Base-by-base conservation (phyloP, 2,888 invertebrate genomes). In the Tachina grossa region DNA sequence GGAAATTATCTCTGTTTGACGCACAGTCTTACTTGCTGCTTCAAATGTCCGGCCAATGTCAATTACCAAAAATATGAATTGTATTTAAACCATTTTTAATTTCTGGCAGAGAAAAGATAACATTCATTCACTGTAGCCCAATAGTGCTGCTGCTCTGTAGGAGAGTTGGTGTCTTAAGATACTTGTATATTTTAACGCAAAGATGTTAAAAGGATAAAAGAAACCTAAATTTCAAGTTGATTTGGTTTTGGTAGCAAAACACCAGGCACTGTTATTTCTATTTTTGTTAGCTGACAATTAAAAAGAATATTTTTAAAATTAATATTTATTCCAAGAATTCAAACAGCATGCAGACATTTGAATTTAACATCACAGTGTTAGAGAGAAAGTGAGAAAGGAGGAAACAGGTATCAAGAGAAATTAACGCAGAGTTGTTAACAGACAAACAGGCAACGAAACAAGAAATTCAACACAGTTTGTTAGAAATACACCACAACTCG, bases 1-100 rank as follows among this genome's bases (percentile, higher is more conserved):
- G 66, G n/a, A 71, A 65, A 71, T 71, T 66, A 75, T 80, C 75
- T 63, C 79, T 63, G 71, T 61, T 80, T 63, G 75, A 74, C 53
- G 66, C 47, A 66, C 22, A 74, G 47, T 76, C 43, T 11, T 45
- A 45, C 1, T 22, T 61, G 71, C 47, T 66, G 66, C 65, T 59
- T 19, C 51, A 66, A 85, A 71, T 47, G 69, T 76, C 69, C 79
- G 76, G 71, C 75, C 68, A 22, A 13, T 55, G 41, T 75, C 65
- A 53, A 59, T 61, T 39, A 51, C 49, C 49, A 49, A 61, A 49
- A 75, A 41, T 43, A 43, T 31, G n/a, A 77, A 78, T 77, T 59
- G 22, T 65, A n/a, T 83, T 76, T 71, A 41, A 76, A 83, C 9
- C 49, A 49, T 49, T 49, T 75, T 83, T 43, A 57, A 77, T 74